Evolutionary conservation across 2,888 invertebrate genomes (phyloP).

Genomic region (Oligia latruncula): DNA sequence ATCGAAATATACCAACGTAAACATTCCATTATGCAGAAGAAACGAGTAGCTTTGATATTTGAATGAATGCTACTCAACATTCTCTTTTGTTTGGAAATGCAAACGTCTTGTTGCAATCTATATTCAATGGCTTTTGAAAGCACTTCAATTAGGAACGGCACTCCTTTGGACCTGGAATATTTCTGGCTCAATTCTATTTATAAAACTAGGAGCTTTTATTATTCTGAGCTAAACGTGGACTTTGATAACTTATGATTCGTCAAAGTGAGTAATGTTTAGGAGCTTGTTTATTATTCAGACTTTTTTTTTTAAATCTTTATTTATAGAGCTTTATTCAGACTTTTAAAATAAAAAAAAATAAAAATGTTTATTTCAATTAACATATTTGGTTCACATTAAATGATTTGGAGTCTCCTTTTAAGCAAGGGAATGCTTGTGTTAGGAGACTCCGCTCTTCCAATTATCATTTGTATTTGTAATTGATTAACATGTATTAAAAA

Average conservation of each 20-base stretch:
- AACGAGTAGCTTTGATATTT: constrained; percentile 74
- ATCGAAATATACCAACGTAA: constrained; percentile 11
- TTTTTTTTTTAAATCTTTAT: too few species aligned
- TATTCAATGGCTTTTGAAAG: constrained; percentile 64
- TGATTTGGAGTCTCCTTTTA: too few species aligned
- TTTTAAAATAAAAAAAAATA: too few species aligned
- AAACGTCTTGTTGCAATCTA: constrained; percentile 65
- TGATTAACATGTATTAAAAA: too few species aligned
- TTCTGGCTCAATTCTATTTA: constrained; percentile 34
- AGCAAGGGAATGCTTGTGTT: too few species aligned
- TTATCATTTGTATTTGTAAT: too few species aligned
- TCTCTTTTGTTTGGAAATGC: constrained; percentile 67
- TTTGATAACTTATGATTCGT: constrained; percentile 10
- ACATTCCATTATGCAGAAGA: constrained; percentile 66
- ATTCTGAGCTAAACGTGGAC: constrained; percentile 25
- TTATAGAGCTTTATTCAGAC: constrained; percentile 1
- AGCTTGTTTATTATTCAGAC: background rate
- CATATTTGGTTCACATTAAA: too few species aligned
- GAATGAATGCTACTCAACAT: constrained; percentile 62
- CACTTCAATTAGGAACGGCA: constrained; percentile 62
- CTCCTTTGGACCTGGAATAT: constrained; percentile 54
- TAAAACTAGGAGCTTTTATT: constrained; percentile 20
- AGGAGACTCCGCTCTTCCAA: too few species aligned
- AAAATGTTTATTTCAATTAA: too few species aligned
- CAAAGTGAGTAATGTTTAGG: background rate